Conservation (phyloP, 2,113 vertebrate species). For the Tetrax tetrax region DNA sequence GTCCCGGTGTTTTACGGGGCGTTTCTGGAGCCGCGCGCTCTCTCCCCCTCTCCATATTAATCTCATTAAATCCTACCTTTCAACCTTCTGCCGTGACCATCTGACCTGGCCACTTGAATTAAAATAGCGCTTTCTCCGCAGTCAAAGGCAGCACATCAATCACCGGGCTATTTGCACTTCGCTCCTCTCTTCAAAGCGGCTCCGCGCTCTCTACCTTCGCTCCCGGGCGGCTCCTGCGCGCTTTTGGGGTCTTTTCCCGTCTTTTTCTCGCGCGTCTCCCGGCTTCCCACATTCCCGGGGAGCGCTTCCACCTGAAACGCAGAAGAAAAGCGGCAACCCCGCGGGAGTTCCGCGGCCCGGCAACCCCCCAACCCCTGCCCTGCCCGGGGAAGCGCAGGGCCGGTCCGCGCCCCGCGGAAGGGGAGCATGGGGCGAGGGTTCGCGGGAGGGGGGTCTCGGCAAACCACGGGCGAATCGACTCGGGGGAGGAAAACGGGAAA, state of each 20-base stretch:
- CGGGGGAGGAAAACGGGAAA: not conserved
- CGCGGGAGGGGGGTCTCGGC: too few relatives aligned
- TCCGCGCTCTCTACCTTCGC: constrained; percentile 8
- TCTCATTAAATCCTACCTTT: constrained; percentile 69
- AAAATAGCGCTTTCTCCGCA: constrained; percentile 64
- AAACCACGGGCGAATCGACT: not conserved
- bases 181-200: constrained; percentile 41
- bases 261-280: not conserved
- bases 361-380: too few relatives aligned
- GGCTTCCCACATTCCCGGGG: not conserved
- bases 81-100: constrained; percentile 66
- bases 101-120: constrained; percentile 68
- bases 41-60: constrained; percentile 45
- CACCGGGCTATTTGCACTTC: constrained; percentile 55
- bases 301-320: constrained; percentile 52
- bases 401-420: too few relatives aligned
- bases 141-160: constrained; percentile 67
- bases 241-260: not conserved
- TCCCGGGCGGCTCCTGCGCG: not conserved
- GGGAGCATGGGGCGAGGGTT: too few relatives aligned
- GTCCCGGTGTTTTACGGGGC: not conserved
- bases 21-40: not conserved
- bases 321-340: not conserved
- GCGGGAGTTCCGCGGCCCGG: too few relatives aligned
- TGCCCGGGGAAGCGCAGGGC: too few relatives aligned